These are phyloP conservation scores for Tupiocoris notatus DNA, from an alignment of 2,888 invertebrate species.

Conservation along the genomic window DNA sequence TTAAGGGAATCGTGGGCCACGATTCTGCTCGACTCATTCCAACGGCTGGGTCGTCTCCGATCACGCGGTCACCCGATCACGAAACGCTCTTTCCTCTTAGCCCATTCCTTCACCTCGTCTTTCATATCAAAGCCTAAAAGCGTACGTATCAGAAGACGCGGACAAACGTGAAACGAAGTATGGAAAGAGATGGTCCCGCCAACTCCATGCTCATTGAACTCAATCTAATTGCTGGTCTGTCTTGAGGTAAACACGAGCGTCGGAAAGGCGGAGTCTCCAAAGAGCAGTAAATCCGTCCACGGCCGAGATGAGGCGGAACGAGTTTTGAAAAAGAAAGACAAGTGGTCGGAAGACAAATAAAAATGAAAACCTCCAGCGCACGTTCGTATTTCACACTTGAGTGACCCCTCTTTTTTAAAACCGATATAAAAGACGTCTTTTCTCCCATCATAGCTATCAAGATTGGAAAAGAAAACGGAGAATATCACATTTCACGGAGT, in stretches of 20 bases:
- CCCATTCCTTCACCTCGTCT: background rate
- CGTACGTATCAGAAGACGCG: background rate
- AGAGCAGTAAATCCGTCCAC: background rate
- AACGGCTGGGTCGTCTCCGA: background rate
- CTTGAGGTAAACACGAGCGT: background rate
- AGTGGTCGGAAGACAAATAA: background rate
- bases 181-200: background rate
- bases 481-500: background rate
- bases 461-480: background rate
- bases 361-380: background rate
- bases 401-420: background rate
- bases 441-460: background rate
- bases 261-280: background rate
- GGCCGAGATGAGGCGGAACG: background rate
- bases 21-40: constrained; percentile 8
- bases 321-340: background rate
- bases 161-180: background rate
- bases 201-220: background rate
- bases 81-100: background rate
- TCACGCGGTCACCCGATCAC: background rate
- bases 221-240: background rate
- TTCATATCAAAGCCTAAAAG: background rate
- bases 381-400: background rate
- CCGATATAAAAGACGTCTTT: background rate
- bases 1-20: constrained; percentile 30